A percentile compares a stretch with the other conserved stretches of the same genome.
Evolutionary conservation across 2,888 invertebrate species (phyloP).

Genomic region (Acrobasis consociella): DNA sequence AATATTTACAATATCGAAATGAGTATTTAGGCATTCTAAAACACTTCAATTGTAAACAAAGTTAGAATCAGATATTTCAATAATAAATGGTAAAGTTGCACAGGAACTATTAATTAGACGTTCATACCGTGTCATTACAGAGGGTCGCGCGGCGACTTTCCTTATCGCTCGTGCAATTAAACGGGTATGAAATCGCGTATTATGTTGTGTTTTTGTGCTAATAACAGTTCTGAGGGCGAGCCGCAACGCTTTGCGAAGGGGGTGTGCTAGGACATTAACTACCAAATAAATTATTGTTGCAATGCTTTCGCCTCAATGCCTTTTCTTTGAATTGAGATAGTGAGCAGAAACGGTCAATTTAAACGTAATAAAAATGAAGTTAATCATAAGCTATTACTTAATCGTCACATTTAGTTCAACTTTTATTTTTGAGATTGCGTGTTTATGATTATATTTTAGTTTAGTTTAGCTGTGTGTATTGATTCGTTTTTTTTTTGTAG

Average conservation of each 20-base stretch:
- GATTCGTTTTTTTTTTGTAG: background rate
- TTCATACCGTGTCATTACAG: conserved; percentile 71
- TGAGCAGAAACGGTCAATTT: conserved; percentile 58
- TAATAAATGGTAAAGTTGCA: conserved; percentile 56
- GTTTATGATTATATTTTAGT: conserved; percentile 24
- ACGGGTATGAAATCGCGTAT: conserved; percentile 72
- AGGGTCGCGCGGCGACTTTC: conserved; percentile 56
- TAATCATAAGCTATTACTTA: conserved; percentile 53
- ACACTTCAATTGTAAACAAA: conserved; percentile 34
- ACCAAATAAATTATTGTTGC: conserved; percentile 64
- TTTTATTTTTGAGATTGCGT: conserved; percentile 40
- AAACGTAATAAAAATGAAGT: conserved; percentile 53
- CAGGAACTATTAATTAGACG: conserved; percentile 73
- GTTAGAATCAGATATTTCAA: conserved; percentile 38
- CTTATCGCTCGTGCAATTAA: conserved; percentile 79
- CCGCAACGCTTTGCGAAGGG: conserved; percentile 56
- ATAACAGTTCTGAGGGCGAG: conserved; percentile 69
- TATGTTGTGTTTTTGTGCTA: conserved; percentile 70
- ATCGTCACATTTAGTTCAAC: conserved; percentile 42
- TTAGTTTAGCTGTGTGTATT: background rate
- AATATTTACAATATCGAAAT: background rate
- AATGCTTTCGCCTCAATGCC: conserved; percentile 47
- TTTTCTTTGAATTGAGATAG: conserved; percentile 60
- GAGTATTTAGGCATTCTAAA: conserved; percentile 28
- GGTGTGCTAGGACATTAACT: conserved; percentile 63